Conservation (phyloP, 2,113 vertebrate genomes). For the Cyanistes caeruleus region DNA sequence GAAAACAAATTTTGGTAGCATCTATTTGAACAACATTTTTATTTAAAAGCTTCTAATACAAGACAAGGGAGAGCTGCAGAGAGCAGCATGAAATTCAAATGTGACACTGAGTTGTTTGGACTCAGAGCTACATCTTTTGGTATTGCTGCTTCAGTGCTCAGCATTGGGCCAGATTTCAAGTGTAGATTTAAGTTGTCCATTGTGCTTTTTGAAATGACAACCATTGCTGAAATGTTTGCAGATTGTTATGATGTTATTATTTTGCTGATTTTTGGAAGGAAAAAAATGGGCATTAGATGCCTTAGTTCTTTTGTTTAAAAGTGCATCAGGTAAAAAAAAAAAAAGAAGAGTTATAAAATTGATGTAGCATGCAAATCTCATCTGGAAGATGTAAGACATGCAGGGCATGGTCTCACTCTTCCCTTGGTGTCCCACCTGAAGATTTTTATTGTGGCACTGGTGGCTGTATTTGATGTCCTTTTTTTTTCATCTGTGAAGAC, state of each 20-base stretch:
- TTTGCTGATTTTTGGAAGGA: neutral
- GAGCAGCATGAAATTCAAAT: neutral
- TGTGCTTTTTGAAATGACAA: neutral
- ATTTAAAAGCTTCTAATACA: neutral
- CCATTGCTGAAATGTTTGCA: neutral
- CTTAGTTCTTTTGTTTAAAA: neutral
- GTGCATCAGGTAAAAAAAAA: neutral
- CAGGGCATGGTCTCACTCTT: neutral
- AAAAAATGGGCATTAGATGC: neutral
- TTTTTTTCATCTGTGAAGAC: neutral
- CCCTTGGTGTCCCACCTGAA: neutral
- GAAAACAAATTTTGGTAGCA: neutral
- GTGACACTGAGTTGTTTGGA: neutral
- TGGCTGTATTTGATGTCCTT: neutral
- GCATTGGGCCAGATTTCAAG: neutral
- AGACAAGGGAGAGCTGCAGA: neutral
- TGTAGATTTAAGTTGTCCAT: neutral
- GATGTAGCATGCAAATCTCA: rapidly evolving
- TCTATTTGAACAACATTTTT: neutral
- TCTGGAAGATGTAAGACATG: neutral
- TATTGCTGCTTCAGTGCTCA: neutral
- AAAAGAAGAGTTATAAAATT: neutral
- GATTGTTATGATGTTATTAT: neutral
- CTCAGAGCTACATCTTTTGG: neutral
- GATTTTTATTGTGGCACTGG: neutral